Evolutionary conservation across 2,797 vertebrate species (phyloP), one percentile per base, ranked within the genome.

Genomic region (Acestrorhynchus altus): DNA sequence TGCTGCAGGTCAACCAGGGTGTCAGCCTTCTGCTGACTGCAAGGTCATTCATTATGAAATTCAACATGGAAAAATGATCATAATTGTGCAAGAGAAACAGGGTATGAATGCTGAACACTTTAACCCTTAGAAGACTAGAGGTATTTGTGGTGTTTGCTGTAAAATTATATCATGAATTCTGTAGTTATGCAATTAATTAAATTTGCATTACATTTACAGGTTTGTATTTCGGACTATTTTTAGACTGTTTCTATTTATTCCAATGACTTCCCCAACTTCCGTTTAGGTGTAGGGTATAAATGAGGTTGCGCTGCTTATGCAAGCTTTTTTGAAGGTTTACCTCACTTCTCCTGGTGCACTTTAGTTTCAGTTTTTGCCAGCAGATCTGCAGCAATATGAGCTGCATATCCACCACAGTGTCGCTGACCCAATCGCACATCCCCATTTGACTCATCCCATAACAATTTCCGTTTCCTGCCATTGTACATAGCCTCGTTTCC

Each of bases 391-490:
- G 66, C 49, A 39, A 6, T 52, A 52, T 20, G 67, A 35, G 18
- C 15, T 42, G 59, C 39, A 5, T 61, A 61, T 20, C n/a, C 61
- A 18, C 9, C 12, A 39, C 4, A 5, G 26, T 57, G 11, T 46
- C 46, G 64, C 51, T 28, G 47, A 18, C 22, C 18, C n/a, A 49
- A 24, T 60, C n/a, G 8, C 39, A 35, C 46, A 52, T 74, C 35
- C 20, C 69, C 22, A 31, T 67, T 69, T 71, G 56, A 74, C 60
- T 42, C 68, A 61, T 59, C 61, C 66, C 49, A 31, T 68, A 35
- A 79, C 79, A 31, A 47, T 74, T 90, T 90, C 84, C 87, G 51
- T 86, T 93, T 93, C 91, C 91, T 91, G 82, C 87, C 76, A 90
- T 92, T 93, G 92, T 92, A 76, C 75, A 51, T 46, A 60, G 51